phyloP scores from a whole-genome alignment of 92 coral and sea anemone genomes.

The Chrysogorgia sp. region DNA sequence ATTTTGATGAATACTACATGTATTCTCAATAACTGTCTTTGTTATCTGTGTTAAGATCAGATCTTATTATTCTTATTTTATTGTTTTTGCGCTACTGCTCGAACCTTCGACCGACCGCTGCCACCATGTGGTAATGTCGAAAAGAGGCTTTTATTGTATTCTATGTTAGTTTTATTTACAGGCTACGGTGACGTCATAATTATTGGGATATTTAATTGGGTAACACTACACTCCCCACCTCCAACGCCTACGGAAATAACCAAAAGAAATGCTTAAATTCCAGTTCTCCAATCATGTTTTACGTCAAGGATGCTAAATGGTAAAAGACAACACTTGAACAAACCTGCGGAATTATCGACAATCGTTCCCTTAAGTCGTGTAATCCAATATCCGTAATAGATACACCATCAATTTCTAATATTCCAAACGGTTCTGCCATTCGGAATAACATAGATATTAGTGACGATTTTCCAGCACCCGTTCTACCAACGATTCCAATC shows the following conservation, averaged over 20 bases:
- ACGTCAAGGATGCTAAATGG: background rate
- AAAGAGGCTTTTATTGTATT: no score
- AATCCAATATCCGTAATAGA: constrained; percentile 78
- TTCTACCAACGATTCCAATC: constrained; percentile 96
- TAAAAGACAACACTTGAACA: background rate
- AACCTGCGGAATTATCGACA: constrained; percentile 94
- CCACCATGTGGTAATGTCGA: no score
- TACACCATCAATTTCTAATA: constrained; percentile 79
- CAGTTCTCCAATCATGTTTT: background rate
- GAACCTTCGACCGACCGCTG: no score
- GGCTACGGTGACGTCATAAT: no score
- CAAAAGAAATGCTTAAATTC: background rate
- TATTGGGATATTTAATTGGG: no score
- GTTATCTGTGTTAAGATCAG: no score
- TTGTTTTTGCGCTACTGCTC: no score
- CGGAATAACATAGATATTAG: constrained; percentile 78
- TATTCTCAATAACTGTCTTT: no score
- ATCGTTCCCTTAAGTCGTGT: constrained; percentile 74
- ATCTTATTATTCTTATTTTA: no score
- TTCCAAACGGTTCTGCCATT: constrained; percentile 79
- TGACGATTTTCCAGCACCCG: constrained; percentile 94
- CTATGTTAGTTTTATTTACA: no score
- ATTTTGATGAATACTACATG: background rate
- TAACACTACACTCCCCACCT: no score
- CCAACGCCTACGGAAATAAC: no score